Evolutionary conservation across 2,113 vertebrate genomes (phyloP).

Genomic region (Neolamprologus kungweensis): DNA sequence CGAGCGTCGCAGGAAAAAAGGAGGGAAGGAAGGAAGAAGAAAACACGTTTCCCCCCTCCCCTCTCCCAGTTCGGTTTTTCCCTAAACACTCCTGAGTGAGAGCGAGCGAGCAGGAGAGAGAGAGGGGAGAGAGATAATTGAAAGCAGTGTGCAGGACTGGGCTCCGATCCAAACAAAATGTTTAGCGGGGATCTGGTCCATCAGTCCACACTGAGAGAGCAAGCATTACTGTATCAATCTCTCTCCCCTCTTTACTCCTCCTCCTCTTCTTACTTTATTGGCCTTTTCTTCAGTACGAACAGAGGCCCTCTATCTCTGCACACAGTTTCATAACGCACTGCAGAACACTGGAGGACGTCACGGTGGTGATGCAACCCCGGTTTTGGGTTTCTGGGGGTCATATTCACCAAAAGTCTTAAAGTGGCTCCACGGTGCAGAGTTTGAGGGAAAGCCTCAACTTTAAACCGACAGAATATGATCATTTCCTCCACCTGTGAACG

Average conservation of each 20-base stretch:
- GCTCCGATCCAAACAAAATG: slow-evolving; percentile 67
- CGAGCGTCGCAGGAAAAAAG: slow-evolving; percentile 1
- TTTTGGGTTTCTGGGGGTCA: slow-evolving; percentile 26
- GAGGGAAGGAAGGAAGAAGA: slow-evolving; percentile 17
- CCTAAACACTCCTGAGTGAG: slow-evolving; percentile 20
- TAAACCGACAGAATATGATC: neutral
- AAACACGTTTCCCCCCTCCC: neutral
- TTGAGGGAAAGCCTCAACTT: neutral
- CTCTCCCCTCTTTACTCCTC: neutral
- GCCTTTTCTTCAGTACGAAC: neutral
- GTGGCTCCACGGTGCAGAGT: neutral
- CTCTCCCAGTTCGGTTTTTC: neutral
- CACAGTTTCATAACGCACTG: neutral
- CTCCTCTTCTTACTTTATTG: neutral
- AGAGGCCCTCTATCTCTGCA: neutral
- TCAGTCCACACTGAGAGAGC: slow-evolving; percentile 4
- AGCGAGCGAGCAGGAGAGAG: neutral
- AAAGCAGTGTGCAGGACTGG: slow-evolving; percentile 59
- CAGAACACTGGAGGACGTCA: neutral
- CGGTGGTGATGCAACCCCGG: slow-evolving; percentile 28
- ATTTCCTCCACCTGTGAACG: neutral
- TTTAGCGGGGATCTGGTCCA: slow-evolving; percentile 67
- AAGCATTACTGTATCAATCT: neutral
- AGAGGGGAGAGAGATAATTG: slow-evolving; percentile 42
- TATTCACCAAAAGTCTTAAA: neutral